Evolutionary conservation across 2,113 vertebrate genomes (phyloP).

Genomic region (Okapia johnstoni): DNA sequence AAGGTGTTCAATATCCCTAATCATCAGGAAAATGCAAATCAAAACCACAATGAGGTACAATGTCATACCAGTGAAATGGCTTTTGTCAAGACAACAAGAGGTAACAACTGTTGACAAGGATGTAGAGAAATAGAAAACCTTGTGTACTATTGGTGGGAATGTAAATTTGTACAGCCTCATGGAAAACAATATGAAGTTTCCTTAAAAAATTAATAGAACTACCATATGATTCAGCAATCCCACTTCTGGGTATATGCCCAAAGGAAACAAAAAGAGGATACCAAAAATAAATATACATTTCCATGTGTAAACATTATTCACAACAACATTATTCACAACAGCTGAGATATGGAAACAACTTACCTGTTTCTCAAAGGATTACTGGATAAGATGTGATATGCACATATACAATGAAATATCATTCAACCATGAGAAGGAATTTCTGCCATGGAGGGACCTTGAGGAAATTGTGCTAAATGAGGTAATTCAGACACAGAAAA

Average conservation of each 20-base stretch:
- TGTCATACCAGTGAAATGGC: neutral
- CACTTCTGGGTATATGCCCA: neutral
- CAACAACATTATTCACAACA: neutral
- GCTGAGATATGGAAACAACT: neutral
- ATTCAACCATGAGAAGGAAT: neutral
- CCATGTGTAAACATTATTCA: neutral
- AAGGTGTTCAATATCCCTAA: neutral
- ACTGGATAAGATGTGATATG: neutral
- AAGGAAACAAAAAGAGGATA: neutral
- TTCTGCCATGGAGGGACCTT: neutral
- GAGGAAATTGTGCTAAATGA: neutral
- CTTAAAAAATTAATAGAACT: neutral
- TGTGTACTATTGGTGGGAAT: neutral
- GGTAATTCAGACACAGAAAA: neutral
- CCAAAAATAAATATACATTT: neutral
- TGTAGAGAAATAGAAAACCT: neutral
- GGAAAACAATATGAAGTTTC: neutral
- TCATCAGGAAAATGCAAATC: neutral
- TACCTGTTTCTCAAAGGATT: neutral
- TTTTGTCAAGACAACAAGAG: neutral
- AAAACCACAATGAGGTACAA: neutral
- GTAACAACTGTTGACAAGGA: neutral
- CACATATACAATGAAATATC: neutral
- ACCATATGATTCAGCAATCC: neutral
- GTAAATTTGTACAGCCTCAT: neutral